phyloP scores from a whole-genome alignment of 2,113 vertebrate genomes.

The Balaeniceps rex region DNA sequence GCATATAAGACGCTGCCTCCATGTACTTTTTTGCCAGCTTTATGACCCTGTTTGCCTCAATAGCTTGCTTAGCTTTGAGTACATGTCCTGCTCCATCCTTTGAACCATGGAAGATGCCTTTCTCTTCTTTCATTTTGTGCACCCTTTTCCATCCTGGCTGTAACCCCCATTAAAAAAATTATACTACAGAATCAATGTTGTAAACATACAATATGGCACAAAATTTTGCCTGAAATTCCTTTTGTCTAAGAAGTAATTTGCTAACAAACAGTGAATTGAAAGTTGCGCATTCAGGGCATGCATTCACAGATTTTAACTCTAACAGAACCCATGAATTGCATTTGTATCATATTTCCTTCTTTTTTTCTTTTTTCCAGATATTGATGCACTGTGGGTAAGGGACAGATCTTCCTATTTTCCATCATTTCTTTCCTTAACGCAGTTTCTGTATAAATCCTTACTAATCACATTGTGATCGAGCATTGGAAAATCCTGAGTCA shows the following conservation, averaged over 20 bases:
- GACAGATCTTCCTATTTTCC: background rate
- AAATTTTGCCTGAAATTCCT: background rate
- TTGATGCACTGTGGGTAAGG: background rate
- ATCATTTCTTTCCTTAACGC: background rate
- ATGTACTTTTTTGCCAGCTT: background rate
- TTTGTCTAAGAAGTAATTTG: background rate
- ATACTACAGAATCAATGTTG: background rate
- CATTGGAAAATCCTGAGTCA: slow-evolving; percentile 1
- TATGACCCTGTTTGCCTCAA: background rate
- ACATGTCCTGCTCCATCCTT: background rate
- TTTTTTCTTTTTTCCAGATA: background rate
- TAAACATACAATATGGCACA: background rate
- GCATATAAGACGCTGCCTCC: background rate
- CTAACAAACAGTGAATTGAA: background rate
- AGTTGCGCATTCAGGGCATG: background rate
- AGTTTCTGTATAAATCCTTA: slow-evolving; percentile 2
- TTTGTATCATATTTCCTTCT: background rate
- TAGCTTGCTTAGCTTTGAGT: background rate
- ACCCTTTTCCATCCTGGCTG: background rate
- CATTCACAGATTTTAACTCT: background rate
- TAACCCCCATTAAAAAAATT: background rate
- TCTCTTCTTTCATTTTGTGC: background rate
- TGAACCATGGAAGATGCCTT: background rate
- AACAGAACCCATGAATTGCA: background rate
- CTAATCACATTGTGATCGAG: background rate